Evolutionary conservation across 2,888 invertebrate species (phyloP).

Genomic region (Agrilus cyanescens): DNA sequence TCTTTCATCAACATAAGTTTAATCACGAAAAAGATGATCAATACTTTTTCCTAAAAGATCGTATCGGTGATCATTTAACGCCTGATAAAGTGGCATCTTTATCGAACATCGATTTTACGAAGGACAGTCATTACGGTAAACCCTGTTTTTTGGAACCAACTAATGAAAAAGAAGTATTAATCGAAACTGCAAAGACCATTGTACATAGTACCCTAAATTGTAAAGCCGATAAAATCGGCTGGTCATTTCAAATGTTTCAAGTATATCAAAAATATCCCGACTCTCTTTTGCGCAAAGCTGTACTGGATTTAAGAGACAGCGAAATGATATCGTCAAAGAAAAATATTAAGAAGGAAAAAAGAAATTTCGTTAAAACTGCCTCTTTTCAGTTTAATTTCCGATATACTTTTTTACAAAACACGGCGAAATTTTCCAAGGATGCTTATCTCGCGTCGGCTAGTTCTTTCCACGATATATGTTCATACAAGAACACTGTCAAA

Average conservation of each 20-base stretch:
- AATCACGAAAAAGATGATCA: slow-evolving; percentile 6
- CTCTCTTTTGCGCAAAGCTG: slow-evolving; percentile 44
- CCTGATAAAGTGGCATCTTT: neutral
- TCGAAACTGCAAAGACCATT: slow-evolving; percentile 43
- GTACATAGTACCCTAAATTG: slow-evolving; percentile 55
- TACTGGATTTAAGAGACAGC: slow-evolving; percentile 45
- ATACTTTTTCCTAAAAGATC: neutral
- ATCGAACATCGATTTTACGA: too few relatives aligned
- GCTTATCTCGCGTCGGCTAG: slow-evolving; percentile 33
- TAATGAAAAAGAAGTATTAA: slow-evolving; percentile 39
- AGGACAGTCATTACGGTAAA: neutral
- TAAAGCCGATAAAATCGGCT: slow-evolving; percentile 47
- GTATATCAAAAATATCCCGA: slow-evolving; percentile 65
- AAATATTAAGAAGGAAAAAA: slow-evolving; percentile 25
- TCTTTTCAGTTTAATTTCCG: slow-evolving; percentile 38
- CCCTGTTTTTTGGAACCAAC: slow-evolving; percentile 32
- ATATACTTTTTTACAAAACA: slow-evolving; percentile 24
- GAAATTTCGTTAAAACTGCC: slow-evolving; percentile 22
- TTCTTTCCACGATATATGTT: slow-evolving; percentile 7
- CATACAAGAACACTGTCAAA: slow-evolving; percentile 7
- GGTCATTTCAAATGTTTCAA: slow-evolving; percentile 54
- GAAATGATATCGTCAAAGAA: slow-evolving; percentile 47
- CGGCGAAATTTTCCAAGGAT: slow-evolving; percentile 36
- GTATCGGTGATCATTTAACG: too few relatives aligned
- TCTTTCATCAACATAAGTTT: slow-evolving; percentile 8